These are phyloP conservation scores for Trichechus manatus DNA, from an alignment of 2,113 vertebrate species.

Conservation along the genomic window DNA sequence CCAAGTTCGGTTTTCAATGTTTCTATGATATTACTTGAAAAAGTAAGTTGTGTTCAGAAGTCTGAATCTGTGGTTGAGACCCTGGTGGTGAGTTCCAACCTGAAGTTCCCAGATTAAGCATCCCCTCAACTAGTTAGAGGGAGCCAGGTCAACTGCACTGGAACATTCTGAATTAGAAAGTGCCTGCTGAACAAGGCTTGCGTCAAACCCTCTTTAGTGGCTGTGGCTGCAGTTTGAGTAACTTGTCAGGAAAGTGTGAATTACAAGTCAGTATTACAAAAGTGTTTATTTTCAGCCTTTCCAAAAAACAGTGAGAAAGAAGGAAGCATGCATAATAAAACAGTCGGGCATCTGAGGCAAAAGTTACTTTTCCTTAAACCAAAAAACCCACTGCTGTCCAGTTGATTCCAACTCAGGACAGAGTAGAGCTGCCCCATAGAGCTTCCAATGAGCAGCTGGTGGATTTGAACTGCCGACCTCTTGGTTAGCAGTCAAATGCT, in stretches of 20 bases:
- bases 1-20: background rate
- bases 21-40: background rate
- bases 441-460: too few relatives aligned
- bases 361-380: background rate
- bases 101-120: background rate
- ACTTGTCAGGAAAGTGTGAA: conserved; percentile 78
- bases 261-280: conserved; percentile 74
- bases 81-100: background rate
- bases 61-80: background rate
- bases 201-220: conserved; percentile 40
- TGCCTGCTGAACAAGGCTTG: conserved; percentile 1
- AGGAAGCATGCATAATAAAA: conserved; percentile 53
- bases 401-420: too few relatives aligned
- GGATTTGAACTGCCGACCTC: too few relatives aligned
- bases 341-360: conserved; percentile 41
- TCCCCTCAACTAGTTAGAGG: background rate
- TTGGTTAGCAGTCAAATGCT: too few relatives aligned
- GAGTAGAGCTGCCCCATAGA: too few relatives aligned
- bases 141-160: background rate
- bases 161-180: conserved; percentile 33
- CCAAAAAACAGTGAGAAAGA: conserved; percentile 70
- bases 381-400: too few relatives aligned
- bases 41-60: background rate
- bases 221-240: conserved; percentile 65
- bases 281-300: conserved; percentile 80